A percentile compares a stretch with the other conserved stretches of the same genome.
phyloP scores from a whole-genome alignment of 2,113 vertebrate species.

The Dipodomys merriami region DNA sequence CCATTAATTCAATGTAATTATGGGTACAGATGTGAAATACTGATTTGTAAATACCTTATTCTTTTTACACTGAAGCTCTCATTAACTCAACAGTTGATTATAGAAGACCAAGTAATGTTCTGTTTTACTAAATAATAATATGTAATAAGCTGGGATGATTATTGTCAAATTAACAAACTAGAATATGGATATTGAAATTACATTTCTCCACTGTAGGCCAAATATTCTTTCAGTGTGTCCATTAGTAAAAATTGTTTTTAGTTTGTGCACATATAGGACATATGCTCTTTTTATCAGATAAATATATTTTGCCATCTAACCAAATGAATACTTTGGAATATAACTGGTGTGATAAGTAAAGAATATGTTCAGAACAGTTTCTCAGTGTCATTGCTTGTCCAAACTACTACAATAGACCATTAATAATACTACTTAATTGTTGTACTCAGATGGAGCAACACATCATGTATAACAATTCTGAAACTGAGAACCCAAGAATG shows the following conservation, averaged over 20 bases:
- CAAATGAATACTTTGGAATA: conserved; percentile 40
- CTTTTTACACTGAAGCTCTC: conserved; percentile 47
- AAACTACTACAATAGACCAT: conserved; percentile 73
- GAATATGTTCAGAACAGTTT: conserved; percentile 80
- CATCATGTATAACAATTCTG: conserved; percentile 80
- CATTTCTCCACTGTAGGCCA: background rate
- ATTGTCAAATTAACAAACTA: conserved; percentile 54
- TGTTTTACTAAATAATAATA: conserved; percentile 57
- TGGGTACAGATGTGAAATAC: conserved; percentile 30
- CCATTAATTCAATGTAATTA: background rate
- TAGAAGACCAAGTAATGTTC: background rate
- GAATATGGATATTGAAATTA: conserved; percentile 64
- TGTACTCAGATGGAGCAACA: conserved; percentile 72
- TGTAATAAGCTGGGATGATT: conserved; percentile 51
- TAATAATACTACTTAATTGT: conserved; percentile 84
- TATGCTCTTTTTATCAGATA: conserved; percentile 38
- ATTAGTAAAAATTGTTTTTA: conserved; percentile 61
- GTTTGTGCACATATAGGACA: conserved; percentile 28
- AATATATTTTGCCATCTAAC: conserved; percentile 32
- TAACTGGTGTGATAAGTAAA: conserved; percentile 64
- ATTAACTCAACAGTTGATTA: conserved; percentile 58
- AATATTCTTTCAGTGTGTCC: conserved; percentile 27
- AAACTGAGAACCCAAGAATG: conserved; percentile 75
- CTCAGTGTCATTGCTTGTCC: conserved; percentile 77
- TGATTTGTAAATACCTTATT: conserved; percentile 66